Evolutionary conservation across 2,113 vertebrate species (phyloP), one percentile per base, ranked within the genome.

Genomic region (Microcebus lehilahytsara): DNA sequence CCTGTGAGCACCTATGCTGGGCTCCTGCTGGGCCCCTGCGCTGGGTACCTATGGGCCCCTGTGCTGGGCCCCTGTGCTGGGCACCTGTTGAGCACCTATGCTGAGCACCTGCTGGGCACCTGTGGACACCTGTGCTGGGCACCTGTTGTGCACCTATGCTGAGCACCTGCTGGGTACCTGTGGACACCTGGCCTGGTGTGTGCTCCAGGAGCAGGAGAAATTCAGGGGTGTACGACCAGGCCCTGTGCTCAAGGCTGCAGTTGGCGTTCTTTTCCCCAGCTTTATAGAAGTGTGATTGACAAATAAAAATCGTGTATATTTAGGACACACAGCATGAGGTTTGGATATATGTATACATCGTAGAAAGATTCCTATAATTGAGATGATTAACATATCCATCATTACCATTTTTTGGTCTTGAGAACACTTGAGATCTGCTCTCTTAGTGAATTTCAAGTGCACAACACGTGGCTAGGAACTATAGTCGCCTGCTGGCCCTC

Each of bases 381-480:
- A 13, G 22, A 34, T 58, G 5, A 78, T 23, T 12, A 46, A n/a
- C 80, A 40, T 1, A 60, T 2, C 80, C 14, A 7, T 20, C 34
- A 49, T 12, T 34, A 19, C 37, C 62, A 46, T 30, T 32, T 46
- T 23, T 17, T 67, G 40, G 60, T 78, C 60, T 51, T 60, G 19
- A 69, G 58, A 60, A 30, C 8, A 3, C 23, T 51, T 40, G 37
- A 49, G 40, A 58, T 16, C 40, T 27, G 23, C 27, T 27, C 30
- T 87, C 46, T 53, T 2, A 30, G 56, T 56, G 40, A 51, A 12
- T 7, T 20, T 22, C 9, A 2, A 2, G 56, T 0, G 10, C 37
- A 5, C 2, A 12, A 12, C n/a, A 27, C 22, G 0, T 5, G 3
- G 6, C 14, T 56, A 27, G 5, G 19, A 9, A 32, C 46, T 5